A percentile compares a stretch with the other conserved stretches of the same genome.
phyloP scores from a whole-genome alignment of 2,888 invertebrate species.

The Ceraclea dissimilis region DNA sequence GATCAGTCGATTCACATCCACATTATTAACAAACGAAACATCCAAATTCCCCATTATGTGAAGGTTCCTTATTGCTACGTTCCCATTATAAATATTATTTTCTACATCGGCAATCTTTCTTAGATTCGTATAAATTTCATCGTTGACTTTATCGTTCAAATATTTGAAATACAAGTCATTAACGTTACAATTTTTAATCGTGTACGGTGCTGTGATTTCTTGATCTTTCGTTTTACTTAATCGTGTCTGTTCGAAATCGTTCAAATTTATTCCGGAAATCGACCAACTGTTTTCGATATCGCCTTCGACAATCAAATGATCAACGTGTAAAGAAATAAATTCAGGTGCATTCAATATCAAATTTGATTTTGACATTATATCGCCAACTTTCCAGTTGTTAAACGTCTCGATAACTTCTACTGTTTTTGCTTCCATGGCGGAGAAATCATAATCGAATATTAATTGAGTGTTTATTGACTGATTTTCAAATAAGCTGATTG shows the following conservation, averaged over 20 bases:
- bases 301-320: conserved; percentile 31
- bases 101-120: conserved; percentile 31
- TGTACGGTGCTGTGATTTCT: conserved; percentile 30
- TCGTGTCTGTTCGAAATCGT: conserved; percentile 30
- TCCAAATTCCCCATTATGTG: conserved; percentile 33
- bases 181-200: conserved; percentile 32
- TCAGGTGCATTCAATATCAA: conserved; percentile 18
- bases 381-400: conserved; percentile 33
- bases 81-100: conserved; percentile 34
- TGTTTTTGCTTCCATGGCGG: conserved; percentile 6
- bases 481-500: conserved; percentile 37
- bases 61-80: conserved; percentile 35
- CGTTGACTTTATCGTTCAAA: conserved; percentile 35
- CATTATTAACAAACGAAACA: conserved; percentile 32
- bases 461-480: conserved; percentile 35
- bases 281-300: conserved; percentile 33
- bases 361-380: conserved; percentile 25
- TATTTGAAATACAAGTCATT: conserved; percentile 31
- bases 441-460: conserved; percentile 31
- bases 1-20: conserved; percentile 29
- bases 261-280: conserved; percentile 33
- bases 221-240: conserved; percentile 33
- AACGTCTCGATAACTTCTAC: conserved; percentile 34
- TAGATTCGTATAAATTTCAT: conserved; percentile 30
- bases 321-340: conserved; percentile 31